These are phyloP conservation scores for Netelia fuscicornis DNA, from an alignment of 2,888 invertebrate genomes.

Conservation along the genomic window DNA sequence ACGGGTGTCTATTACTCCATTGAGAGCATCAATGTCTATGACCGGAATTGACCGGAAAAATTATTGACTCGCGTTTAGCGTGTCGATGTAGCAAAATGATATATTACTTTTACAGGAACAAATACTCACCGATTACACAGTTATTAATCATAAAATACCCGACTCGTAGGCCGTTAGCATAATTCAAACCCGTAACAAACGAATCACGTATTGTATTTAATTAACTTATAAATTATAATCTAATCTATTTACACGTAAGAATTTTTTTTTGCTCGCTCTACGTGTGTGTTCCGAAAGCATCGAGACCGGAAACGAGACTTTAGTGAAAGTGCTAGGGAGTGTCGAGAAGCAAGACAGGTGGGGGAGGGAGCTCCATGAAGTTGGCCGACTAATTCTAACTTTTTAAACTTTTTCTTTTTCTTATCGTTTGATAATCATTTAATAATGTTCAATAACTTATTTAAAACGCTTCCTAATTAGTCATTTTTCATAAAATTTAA, in stretches of 20 bases:
- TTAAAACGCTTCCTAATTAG: no score
- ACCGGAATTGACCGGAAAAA: slow-evolving; percentile 34
- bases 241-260: slow-evolving; percentile 77
- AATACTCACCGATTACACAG: slow-evolving; percentile 57
- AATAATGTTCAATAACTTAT: not conserved
- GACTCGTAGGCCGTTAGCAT: slow-evolving; percentile 63
- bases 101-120: not conserved
- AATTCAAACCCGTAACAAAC: slow-evolving; percentile 52
- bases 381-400: not conserved
- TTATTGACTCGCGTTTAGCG: slow-evolving; percentile 5
- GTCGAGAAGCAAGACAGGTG: not conserved
- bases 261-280: slow-evolving; percentile 52
- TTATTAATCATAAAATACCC: slow-evolving; percentile 60
- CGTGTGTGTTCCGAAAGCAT: slow-evolving; percentile 72
- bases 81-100: not conserved
- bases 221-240: slow-evolving; percentile 78
- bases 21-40: not conserved
- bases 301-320: slow-evolving; percentile 58
- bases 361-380: no score
- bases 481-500: no score
- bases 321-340: slow-evolving; percentile 27
- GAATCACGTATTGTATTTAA: slow-evolving; percentile 66
- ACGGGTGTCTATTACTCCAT: not conserved
- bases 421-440: not conserved
- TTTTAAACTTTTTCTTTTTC: not conserved